These are phyloP conservation scores for Drosophila orena DNA, from an alignment of 1,140 invertebrate genomes.

Conservation along the genomic window DNA sequence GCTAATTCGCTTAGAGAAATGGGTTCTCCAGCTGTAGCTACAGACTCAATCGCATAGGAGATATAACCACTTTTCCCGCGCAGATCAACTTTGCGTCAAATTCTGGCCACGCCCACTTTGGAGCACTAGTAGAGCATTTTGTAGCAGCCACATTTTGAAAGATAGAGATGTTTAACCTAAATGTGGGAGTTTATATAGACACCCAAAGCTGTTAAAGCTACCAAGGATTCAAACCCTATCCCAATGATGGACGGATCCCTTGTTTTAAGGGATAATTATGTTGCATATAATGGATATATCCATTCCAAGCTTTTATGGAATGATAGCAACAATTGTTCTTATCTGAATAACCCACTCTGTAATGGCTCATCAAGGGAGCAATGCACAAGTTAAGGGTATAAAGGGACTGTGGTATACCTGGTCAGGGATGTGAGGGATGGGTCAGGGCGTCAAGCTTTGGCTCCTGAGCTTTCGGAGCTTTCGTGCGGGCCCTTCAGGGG, in stretches of 20 bases:
- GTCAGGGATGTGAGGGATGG: slow-evolving; percentile 10
- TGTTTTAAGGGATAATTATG: too few species aligned
- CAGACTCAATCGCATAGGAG: too few species aligned
- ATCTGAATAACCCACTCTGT: too few species aligned
- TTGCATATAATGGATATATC: too few species aligned
- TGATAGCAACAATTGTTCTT: too few species aligned
- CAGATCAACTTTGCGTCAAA: neutral
- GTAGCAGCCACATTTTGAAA: neutral
- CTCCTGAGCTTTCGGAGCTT: slow-evolving; percentile 36
- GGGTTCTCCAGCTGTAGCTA: too few species aligned
- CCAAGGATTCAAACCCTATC: neutral
- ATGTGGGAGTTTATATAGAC: neutral
- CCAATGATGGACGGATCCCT: too few species aligned
- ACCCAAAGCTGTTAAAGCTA: neutral
- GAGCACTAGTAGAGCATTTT: neutral
- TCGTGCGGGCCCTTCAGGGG: slow-evolving; percentile 16
- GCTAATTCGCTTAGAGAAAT: too few species aligned
- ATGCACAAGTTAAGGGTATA: neutral
- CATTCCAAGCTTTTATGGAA: too few species aligned
- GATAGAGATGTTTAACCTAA: neutral
- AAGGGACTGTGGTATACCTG: neutral
- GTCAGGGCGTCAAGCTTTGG: slow-evolving; percentile 5
- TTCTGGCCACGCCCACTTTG: neutral
- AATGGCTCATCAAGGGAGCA: too few species aligned
- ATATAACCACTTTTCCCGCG: neutral